phyloP scores from a whole-genome alignment of 2,797 vertebrate species.

The Pseudopleuronectes americanus region DNA sequence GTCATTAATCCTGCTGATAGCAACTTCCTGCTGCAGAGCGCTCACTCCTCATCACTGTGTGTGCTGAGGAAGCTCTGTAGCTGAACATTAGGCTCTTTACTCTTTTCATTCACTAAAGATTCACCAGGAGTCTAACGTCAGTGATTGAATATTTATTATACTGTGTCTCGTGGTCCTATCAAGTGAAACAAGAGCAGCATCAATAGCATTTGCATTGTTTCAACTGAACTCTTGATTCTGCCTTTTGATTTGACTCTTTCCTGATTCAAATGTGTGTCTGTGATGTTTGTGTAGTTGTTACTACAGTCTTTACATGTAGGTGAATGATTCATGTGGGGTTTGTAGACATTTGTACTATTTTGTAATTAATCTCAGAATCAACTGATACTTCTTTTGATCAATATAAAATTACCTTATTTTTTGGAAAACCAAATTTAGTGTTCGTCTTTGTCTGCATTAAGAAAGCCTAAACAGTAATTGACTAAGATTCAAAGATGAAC shows the following conservation, averaged over 20 bases:
- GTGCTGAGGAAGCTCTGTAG: conserved; percentile 74
- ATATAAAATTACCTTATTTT: no score
- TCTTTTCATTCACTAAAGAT: neutral
- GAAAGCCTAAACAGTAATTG: no score
- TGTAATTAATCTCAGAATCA: neutral
- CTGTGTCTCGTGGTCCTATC: neutral
- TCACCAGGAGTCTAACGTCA: neutral
- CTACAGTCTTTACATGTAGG: neutral
- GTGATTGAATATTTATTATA: neutral
- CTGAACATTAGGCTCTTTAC: conserved; percentile 45
- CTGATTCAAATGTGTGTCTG: neutral
- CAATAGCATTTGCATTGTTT: conserved; percentile 11
- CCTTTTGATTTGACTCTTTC: neutral
- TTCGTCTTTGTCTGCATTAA: no score
- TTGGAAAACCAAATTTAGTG: no score
- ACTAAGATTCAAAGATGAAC: no score
- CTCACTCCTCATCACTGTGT: conserved; percentile 56
- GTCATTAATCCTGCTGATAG: conserved; percentile 98
- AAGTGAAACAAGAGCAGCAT: neutral
- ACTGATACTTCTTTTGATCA: neutral
- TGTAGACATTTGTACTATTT: neutral
- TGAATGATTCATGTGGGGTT: no score
- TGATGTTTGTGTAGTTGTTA: neutral
- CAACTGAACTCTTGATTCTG: neutral
- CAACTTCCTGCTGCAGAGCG: conserved; percentile 76